Conservation (phyloP, 2,797 vertebrate species). For the Linurgus olivaceus region DNA sequence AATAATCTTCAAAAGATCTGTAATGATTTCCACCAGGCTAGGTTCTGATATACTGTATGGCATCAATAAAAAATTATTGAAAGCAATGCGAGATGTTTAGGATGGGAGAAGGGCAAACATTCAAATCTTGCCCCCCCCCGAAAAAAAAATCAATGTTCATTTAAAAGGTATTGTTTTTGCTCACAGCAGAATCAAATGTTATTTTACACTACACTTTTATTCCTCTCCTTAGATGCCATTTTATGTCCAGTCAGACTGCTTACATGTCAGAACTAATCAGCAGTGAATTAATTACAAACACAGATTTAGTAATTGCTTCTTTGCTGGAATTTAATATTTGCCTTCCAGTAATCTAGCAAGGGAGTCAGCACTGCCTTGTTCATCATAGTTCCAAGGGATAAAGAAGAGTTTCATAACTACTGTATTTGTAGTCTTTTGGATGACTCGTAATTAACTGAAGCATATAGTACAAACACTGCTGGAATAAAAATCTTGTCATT, state of each 20-base stretch:
- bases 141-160: background rate
- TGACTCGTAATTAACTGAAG: background rate
- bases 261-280: background rate
- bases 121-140: background rate
- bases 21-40: background rate
- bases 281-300: slow-evolving; percentile 39
- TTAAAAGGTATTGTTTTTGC: background rate
- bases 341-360: slow-evolving; percentile 1
- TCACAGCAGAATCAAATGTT: background rate
- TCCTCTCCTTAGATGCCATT: background rate
- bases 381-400: background rate
- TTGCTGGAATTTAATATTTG: slow-evolving; percentile 42
- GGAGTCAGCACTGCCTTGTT: background rate
- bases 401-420: background rate
- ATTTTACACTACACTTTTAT: background rate
- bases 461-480: background rate
- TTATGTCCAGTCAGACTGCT: background rate
- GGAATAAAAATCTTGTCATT: background rate
- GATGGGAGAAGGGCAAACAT: background rate
- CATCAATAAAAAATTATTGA: background rate
- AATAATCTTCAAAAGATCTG: background rate
- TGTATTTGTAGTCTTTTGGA: background rate
- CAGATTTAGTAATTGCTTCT: slow-evolving; percentile 25
- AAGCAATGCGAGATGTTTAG: background rate
- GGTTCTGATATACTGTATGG: background rate